Evolutionary conservation across 2,888 invertebrate species (phyloP).

Genomic region (Lasioglossum leucozonium): DNA sequence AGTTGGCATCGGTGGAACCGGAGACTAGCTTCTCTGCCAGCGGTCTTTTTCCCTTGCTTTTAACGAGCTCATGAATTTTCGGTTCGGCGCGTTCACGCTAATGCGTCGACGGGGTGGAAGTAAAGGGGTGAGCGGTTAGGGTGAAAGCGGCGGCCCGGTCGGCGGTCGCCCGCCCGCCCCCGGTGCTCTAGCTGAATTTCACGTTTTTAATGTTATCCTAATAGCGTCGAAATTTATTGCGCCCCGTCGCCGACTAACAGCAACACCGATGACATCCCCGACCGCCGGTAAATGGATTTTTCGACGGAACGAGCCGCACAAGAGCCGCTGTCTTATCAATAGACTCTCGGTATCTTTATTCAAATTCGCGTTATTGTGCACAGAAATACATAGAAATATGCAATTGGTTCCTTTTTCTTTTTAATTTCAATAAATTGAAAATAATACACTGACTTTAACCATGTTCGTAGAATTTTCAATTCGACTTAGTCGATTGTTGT

Average conservation of each 20-base stretch:
- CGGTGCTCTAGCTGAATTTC: constrained; percentile 69
- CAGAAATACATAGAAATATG: no score
- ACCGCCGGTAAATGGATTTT: constrained; percentile 3
- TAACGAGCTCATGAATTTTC: constrained; percentile 55
- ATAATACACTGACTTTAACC: no score
- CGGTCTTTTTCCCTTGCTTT: constrained; percentile 24
- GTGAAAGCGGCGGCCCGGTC: constrained; percentile 17
- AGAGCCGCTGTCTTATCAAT: not conserved
- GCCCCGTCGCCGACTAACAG: constrained; percentile 19
- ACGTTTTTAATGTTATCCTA: constrained; percentile 52
- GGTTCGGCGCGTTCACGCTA: constrained; percentile 45
- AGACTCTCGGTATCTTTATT: not conserved
- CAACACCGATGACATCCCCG: constrained; percentile 2
- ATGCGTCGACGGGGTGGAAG: constrained; percentile 34
- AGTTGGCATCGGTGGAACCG: not conserved
- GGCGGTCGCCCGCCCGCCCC: constrained; percentile 25
- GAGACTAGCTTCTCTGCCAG: not conserved
- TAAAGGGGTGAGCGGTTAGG: constrained; percentile 35
- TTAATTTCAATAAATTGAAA: not conserved
- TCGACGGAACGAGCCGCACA: not conserved
- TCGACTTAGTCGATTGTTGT: no score
- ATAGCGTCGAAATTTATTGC: constrained; percentile 59
- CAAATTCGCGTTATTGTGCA: no score
- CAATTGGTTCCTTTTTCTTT: no score
- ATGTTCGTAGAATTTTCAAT: no score